Conservation (phyloP, 2,113 vertebrate species). For the Psilopsiagon aymara region DNA sequence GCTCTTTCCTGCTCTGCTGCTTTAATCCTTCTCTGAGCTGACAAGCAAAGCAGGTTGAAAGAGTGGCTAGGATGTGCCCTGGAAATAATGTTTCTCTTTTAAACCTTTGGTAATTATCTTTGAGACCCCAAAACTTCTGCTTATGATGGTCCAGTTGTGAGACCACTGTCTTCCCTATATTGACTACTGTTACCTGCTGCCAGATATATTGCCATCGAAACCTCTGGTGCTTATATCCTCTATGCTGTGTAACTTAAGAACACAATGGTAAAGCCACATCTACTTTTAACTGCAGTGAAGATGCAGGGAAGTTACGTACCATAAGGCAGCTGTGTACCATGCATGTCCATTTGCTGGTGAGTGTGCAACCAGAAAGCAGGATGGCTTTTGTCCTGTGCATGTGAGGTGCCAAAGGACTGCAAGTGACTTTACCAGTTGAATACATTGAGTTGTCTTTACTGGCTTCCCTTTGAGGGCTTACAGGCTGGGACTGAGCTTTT, state of each 20-base stretch:
- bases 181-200: neutral
- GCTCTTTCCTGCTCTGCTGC: neutral
- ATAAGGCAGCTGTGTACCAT: fast-evolving
- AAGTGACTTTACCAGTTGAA: neutral
- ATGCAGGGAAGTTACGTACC: neutral
- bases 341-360: neutral
- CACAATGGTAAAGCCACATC: neutral
- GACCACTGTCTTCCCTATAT: neutral
- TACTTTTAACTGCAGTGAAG: neutral
- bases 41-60: neutral
- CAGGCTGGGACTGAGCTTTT: neutral
- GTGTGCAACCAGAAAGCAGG: neutral
- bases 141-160: neutral
- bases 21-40: neutral
- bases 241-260: neutral
- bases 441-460: neutral
- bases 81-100: neutral
- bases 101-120: neutral
- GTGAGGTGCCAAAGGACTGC: neutral
- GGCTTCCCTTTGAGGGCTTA: neutral
- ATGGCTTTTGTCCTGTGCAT: neutral
- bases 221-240: neutral
- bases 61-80: neutral
- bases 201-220: neutral
- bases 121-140: neutral